Conservation (phyloP, 2,113 vertebrate genomes). For the Pelusios castaneus region DNA sequence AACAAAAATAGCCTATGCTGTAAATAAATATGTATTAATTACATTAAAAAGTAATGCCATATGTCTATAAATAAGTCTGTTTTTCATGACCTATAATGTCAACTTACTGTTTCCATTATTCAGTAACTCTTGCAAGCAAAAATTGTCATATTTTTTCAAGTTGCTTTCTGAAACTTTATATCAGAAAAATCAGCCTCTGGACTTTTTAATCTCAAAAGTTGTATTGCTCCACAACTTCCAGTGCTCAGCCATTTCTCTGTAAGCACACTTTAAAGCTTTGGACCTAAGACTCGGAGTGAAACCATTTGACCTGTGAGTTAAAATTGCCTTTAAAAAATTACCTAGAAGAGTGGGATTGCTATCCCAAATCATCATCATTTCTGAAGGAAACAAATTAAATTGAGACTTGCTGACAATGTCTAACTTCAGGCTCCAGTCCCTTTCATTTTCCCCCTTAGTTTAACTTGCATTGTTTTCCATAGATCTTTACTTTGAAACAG, state of each 20-base stretch:
- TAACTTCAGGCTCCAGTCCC: background rate
- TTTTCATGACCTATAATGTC: background rate
- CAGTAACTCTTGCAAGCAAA: background rate
- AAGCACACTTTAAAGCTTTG: background rate
- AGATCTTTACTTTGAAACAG: background rate
- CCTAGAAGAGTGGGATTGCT: background rate
- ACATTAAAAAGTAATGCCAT: background rate
- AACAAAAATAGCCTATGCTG: background rate
- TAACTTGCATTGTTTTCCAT: background rate
- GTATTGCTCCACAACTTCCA: background rate
- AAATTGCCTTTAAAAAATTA: background rate
- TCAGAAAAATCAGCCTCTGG: accelerated
- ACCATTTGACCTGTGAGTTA: background rate
- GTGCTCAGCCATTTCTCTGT: background rate
- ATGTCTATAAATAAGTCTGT: background rate
- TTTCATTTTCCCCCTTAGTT: background rate
- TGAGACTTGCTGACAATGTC: background rate
- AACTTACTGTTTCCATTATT: background rate
- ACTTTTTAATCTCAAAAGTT: background rate
- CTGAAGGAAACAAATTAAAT: background rate
- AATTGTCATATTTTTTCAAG: no score
- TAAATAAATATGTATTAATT: background rate
- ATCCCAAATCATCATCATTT: background rate
- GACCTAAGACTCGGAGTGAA: background rate
- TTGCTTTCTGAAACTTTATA: no score